These are phyloP conservation scores for Drosophila kuntzei DNA, from an alignment of 2,888 invertebrate genomes.

Conservation along the genomic window DNA sequence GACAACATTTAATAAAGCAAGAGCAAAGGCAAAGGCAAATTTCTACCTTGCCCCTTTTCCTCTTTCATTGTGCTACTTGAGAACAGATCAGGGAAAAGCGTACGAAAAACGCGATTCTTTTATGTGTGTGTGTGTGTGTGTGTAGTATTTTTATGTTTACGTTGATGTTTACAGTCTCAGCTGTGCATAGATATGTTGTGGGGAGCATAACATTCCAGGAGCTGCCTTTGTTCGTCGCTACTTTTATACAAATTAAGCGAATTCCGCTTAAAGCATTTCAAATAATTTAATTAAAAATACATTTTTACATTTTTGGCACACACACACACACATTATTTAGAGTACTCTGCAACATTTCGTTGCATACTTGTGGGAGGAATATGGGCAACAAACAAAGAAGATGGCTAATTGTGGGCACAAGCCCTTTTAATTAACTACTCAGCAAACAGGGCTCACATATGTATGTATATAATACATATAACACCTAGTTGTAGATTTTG, in stretches of 20 bases:
- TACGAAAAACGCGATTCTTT: too few species aligned
- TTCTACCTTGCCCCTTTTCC: constrained; percentile 14
- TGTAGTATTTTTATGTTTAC: constrained; percentile 39
- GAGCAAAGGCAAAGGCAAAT: constrained; percentile 38
- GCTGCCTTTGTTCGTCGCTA: constrained; percentile 7
- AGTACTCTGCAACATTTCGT: too few species aligned
- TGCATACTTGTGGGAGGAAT: constrained; percentile 53
- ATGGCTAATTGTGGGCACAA: constrained; percentile 54
- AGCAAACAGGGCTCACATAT: constrained; percentile 30
- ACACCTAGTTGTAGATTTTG: constrained; percentile 48
- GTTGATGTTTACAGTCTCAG: constrained; percentile 23
- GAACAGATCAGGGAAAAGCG: constrained; percentile 9
- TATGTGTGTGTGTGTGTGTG: constrained; percentile 10
- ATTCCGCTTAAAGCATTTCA: constrained; percentile 62
- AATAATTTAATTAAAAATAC: constrained; percentile 73
- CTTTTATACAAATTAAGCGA: constrained; percentile 49
- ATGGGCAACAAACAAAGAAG: constrained; percentile 14
- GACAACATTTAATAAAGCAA: constrained; percentile 65
- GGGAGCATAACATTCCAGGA: constrained; percentile 6
- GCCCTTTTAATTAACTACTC: constrained; percentile 64
- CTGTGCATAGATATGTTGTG: constrained; percentile 17
- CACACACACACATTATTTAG: constrained; percentile 1
- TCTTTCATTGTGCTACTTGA: constrained; percentile 3
- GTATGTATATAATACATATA: constrained; percentile 25
- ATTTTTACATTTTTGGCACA: constrained; percentile 47